Base-by-base conservation (phyloP, 1,140 invertebrate genomes). In the Bombus breviceps region DNA sequence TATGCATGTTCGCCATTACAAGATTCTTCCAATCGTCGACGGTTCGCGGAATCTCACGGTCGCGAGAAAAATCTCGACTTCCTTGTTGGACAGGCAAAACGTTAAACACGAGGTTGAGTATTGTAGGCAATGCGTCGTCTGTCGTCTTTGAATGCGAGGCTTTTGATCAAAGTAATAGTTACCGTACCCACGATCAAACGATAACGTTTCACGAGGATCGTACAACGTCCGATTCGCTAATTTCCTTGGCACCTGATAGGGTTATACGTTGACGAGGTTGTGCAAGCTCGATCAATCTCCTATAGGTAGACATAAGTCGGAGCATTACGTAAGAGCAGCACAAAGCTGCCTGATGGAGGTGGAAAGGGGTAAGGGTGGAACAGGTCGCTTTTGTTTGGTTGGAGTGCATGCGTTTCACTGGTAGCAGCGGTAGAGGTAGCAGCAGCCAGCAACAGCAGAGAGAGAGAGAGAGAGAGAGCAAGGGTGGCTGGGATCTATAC, bases 381-480 rank as follows among this genome's bases (percentile, higher is more conserved):
- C 73, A 88, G 89, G 89, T 90, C 90, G 87, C 92, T 90, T 94
- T 93, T 94, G 93, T 94, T 94, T 88, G 84, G 62, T 77, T 94
- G 87, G 89, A 94, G 92, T 93, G 91, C 88, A 89, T 87, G 89
- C 87, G 91, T 92, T 91, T 91, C 90, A 88, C 77, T 57, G 86
- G 89, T 89, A 87, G 82, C 84, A 88, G 84, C 68, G 75, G 81
- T 75, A 66, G 81, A 39, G 77, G 80, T 73, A 86, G 83, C 78
- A 57, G 68, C 77, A 78, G 32, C 68, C 39, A 83, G 41, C 43
- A 62, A 22, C 66, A 28, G 73, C 43, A n/a, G 1, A 2, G 12
- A 43, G 28, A n/a, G 1, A 2, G 12, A 43, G 28, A 41, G 34
- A 25, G 18, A 71, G 13, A 68, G 47, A 73, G 74, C 74, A 59